Evolutionary conservation across 2,113 vertebrate species (phyloP), one percentile per base, ranked within the genome.

Genomic region (Passerina amoena): DNA sequence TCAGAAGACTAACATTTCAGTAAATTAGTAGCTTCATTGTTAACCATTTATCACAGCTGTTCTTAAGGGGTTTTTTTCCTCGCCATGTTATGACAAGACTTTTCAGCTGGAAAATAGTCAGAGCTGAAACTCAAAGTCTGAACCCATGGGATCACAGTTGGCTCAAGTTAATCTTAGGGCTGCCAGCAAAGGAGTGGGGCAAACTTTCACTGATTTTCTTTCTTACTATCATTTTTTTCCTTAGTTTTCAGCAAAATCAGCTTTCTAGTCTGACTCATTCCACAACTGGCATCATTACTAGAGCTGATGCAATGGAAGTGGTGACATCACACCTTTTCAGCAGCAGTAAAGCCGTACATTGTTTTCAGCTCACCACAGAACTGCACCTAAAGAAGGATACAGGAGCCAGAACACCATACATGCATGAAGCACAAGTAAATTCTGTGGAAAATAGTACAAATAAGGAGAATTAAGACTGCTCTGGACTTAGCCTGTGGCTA

Each of bases 251-350:
- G 63, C 87, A 86, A 94, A 82, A 90, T 83, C 86, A 81, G 7
- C 54, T 91, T 78, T 69, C 66, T 93, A 25, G 45, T 60, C 73
- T 76, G 85, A 91, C 75, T 95, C 69, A 91, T 21, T 40, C 31
- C 1, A 2, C 9, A 51, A 78, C 70, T 82, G 75, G 90, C 78
- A 76, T 64, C 25, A 14, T 44, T 82, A 33, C 65, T 60, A 23
- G 65, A 80, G 85, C 35, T 95, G 90, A 94, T 85, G 88, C 78
- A 95, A 96, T 76, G 82, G 84, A 84, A 93, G 93, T 24, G 38
- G 56, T 94, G 93, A 96, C 78, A 64, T 93, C 84, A 90, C 51
- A 48, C 22, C 40, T 69, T 76, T 77, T 56, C 53, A 53, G 75
- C 37, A 64, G 48, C 73, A 48, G 16, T 35, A 25, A 61, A 81